Evolutionary conservation across 2,113 vertebrate genomes (phyloP), one percentile per base, ranked within the genome.

Genomic region (Platichthys stellatus): DNA sequence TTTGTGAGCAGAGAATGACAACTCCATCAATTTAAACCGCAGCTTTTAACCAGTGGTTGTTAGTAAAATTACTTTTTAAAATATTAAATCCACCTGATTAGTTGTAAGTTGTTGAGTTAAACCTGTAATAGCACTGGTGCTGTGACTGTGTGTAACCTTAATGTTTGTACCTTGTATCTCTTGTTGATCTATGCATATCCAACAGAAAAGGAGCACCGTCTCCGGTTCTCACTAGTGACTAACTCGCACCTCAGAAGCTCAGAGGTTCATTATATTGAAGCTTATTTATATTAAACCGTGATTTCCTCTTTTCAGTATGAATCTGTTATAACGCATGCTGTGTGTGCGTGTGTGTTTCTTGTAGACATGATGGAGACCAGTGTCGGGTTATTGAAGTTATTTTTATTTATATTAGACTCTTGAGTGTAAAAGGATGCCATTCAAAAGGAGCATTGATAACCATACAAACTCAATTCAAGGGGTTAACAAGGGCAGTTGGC

Each of bases 381-480:
- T 67, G 60, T 82, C 59, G 0, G 79, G 78, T 92, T 91, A 93
- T 89, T 85, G 79, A 91, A 90, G 84, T 93, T 91, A 75, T 92
- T 92, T 94, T 94, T 87, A 92, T 93, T 93, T 91, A 91, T 94
- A 93, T 94, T 93, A 95, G 93, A 94, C 90, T 94, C 92, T 94
- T 84, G 87, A 94, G 93, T 95, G 94, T 94, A 95, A 95, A 95
- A 94, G 93, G 92, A 94, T 94, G 91, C 90, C 93, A 94, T 95
- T 93, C 88, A 94, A 94, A 94, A 94, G 92, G 93, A 94, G 94
- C 93, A 94, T 94, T 93, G 88, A 86, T 90, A 92, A 93, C 90
- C 88, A 89, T 94, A 93, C 88, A 93, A 94, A 94, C 92, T 93
- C 84, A 92, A 84, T 89, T 89, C 74, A 86, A 85, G 91, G 92